phyloP scores from a whole-genome alignment of 2,113 vertebrate genomes.

The Clarias magur region DNA sequence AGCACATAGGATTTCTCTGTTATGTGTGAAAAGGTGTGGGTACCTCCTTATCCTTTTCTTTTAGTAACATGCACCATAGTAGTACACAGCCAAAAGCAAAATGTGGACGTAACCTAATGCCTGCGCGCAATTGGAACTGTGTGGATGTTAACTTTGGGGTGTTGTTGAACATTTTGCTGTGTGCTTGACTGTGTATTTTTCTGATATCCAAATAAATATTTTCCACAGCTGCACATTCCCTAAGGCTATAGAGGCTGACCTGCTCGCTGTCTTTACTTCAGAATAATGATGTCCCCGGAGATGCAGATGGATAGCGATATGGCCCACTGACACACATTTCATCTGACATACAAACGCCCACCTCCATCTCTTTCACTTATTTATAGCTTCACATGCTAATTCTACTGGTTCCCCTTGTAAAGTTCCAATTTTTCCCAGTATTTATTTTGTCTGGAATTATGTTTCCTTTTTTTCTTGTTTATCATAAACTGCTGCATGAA shows the following conservation, averaged over 20 bases:
- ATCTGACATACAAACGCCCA: slow-evolving; percentile 42
- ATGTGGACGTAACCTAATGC: background rate
- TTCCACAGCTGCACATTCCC: slow-evolving; percentile 19
- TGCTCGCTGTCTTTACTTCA: slow-evolving; percentile 43
- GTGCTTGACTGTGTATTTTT: background rate
- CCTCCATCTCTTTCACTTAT: slow-evolving; percentile 37
- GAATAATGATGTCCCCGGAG: slow-evolving; percentile 57
- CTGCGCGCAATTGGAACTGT: background rate
- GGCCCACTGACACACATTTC: slow-evolving; percentile 52
- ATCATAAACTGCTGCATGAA: background rate
- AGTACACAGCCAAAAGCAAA: background rate
- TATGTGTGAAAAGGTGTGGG: background rate
- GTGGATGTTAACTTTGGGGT: background rate
- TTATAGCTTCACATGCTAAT: slow-evolving; percentile 38
- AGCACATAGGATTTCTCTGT: background rate
- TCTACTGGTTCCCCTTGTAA: background rate
- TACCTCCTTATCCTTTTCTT: background rate
- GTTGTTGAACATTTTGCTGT: background rate
- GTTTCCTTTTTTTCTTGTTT: background rate
- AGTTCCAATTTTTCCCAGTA: background rate
- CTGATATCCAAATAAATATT: slow-evolving; percentile 34
- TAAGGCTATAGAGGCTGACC: slow-evolving; percentile 43
- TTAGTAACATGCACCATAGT: background rate
- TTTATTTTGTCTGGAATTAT: slow-evolving; percentile 4
- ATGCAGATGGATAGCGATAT: slow-evolving; percentile 38